phyloP scores from a whole-genome alignment of 2,113 vertebrate genomes.

The Paralichthys olivaceus region DNA sequence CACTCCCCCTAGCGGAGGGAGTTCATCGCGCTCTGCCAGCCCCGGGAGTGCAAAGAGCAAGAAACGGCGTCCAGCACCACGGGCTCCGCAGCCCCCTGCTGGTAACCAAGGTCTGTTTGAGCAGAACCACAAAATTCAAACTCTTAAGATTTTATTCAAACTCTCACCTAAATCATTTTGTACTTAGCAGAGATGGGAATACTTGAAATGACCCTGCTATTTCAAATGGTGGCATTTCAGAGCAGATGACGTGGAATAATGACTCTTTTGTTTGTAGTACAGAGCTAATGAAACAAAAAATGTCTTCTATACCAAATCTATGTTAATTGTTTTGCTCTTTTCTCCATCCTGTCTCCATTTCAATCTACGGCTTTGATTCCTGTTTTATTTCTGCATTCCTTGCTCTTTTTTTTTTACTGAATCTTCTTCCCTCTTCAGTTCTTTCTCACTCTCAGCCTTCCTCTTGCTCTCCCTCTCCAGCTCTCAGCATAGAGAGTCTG shows the following conservation, averaged over 20 bases:
- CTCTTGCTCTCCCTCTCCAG: slow-evolving; percentile 91
- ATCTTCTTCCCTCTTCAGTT: slow-evolving; percentile 59
- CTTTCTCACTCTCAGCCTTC: slow-evolving; percentile 87
- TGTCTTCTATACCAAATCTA: not conserved
- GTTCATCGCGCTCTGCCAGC: slow-evolving; percentile 81
- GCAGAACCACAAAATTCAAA: not conserved
- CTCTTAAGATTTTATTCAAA: not conserved
- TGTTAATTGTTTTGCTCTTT: slow-evolving; percentile 11
- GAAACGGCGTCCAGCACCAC: slow-evolving; percentile 90
- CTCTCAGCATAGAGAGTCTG: slow-evolving; percentile 93
- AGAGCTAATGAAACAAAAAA: not conserved
- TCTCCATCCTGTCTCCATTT: slow-evolving; percentile 20
- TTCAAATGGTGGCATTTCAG: not conserved
- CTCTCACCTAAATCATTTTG: not conserved
- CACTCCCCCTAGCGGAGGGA: slow-evolving; percentile 46
- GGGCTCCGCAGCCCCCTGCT: slow-evolving; percentile 77
- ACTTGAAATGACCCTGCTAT: not conserved
- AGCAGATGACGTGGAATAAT: too few relatives aligned
- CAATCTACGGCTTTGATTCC: slow-evolving; percentile 30
- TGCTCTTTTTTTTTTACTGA: not conserved
- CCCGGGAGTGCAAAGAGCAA: slow-evolving; percentile 84
- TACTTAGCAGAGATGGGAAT: not conserved
- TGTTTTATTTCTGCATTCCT: slow-evolving; percentile 14
- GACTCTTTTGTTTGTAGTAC: not conserved
- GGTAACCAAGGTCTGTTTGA: slow-evolving; percentile 64